Evolutionary conservation across 1,140 invertebrate genomes (phyloP), one percentile per base, ranked within the genome.

Genomic region (Bactericera cockerelli): DNA sequence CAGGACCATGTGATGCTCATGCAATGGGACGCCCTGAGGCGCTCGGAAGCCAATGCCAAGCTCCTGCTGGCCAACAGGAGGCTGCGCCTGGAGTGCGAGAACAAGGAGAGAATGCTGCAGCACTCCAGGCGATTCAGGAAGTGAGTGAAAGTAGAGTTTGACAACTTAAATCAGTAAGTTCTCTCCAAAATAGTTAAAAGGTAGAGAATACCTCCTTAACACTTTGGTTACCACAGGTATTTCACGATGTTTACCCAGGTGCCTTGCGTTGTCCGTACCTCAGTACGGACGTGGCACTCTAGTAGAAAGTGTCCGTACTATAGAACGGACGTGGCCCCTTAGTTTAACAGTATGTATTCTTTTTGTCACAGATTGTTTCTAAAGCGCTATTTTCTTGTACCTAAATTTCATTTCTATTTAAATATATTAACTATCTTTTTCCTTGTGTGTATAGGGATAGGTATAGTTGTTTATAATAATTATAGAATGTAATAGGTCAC

Each of bases 1-100:
- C 67, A 69, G 61, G 68, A 68, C 54, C 64, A 65, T 38, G 65
- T 70, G n/a, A 39, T 68, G 59, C 28, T 65, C 13, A 56, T 68
- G 26, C 69, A 70, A 54, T 68, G 67, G 62, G 58, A 65, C 33
- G 65, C 66, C 16, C 56, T 64, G 19, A 61, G 63, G 22, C 55
- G 65, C 55, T 68, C 69, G 14, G 61, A 64, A 33, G 61, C 63
- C 8, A 64, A 63, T 26, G 66, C 65, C n/a, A 61, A 58, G 0
- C 21, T 61, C 2, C 59, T 64, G 22, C 58, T 61, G 11, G 66
- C 67, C 13, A 63, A 59, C 26, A 67, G 65, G 58, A 42, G 64
- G 16, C 64, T 66, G 11, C 59, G 62, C 39, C 59, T 65, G 2
- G 66, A 66, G 57, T 55, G 53, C 22, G 65, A 65, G 33, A 66